Evolutionary conservation across 2,888 invertebrate genomes (phyloP), one percentile per base, ranked within the genome.

Genomic region (Chromoteleia sp.): DNA sequence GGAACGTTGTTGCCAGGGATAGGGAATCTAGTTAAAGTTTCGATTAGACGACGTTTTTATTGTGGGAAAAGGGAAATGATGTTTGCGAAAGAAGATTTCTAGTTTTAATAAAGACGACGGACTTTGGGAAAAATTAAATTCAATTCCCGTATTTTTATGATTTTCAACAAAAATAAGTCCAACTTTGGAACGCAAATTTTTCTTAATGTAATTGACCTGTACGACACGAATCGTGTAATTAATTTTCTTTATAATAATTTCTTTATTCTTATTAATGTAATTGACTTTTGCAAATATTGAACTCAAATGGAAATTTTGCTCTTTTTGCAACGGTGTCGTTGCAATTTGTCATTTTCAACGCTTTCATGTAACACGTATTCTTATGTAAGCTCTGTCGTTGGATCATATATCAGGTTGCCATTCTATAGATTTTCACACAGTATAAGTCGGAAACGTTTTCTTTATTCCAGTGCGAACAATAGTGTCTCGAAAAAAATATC

Each of bases 341-440:
- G 48, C 50, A 48, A 36, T 50, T 50, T 52, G 39, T 67, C 43
- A 61, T 61, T 61, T 61, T 45, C 15, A 17, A 45, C 21, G 29
- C 43, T 15, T 61, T 45, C 30, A 30, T 30, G 14, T 45, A 41
- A 61, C 45, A 30, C 5, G 39, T 10, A 45, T 61, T 61, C 45
- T 61, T 61, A 61, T 45, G 45, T 61, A 61, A 61, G 45, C 30
- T 29, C 61, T 30, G 17, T 61, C 30, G 45, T 61, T 61, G 29
- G 61, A 45, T 30, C 45, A 10, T 61, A 61, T 17, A 61, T 61
- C 61, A 61, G 15, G 1, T 41, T 0, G 39, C 52, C 15, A 67
- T 67, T 67, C 67, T 52, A 67, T 17, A 52, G 36, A 41, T 65
- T 52, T 52, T 67, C 52, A 19, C 52, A 67, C 41, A 67, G 52